Conservation (phyloP, 2,797 vertebrate genomes). For the Chelonia mydas region DNA sequence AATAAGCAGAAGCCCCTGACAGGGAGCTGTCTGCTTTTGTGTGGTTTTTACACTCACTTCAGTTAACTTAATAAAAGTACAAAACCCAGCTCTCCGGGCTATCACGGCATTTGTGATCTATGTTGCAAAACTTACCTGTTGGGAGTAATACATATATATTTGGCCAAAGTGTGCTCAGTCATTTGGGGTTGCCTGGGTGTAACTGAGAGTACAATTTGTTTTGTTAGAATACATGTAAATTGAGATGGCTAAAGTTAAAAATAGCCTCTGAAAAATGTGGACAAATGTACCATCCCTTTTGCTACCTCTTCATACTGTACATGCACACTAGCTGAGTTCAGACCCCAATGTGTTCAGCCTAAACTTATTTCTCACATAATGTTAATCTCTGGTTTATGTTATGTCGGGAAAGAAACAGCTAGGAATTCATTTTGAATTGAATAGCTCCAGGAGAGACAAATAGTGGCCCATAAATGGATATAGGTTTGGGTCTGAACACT, state of each 20-base stretch:
- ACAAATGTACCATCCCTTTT: not conserved
- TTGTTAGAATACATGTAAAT: not conserved
- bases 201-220: not conserved
- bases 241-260: not conserved
- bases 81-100: not conserved
- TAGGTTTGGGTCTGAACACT: not conserved
- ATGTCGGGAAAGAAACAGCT: not conserved
- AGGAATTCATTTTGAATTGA: slow-evolving; percentile 7
- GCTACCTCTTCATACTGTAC: not conserved
- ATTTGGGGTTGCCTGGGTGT: not conserved
- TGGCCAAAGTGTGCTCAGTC: not conserved
- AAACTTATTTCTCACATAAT: not conserved
- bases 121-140: not conserved
- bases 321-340: not conserved
- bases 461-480: not conserved
- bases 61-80: not conserved
- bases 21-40: not conserved
- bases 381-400: not conserved
- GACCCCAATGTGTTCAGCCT: not conserved
- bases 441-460: not conserved
- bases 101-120: not conserved
- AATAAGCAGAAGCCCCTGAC: not conserved
- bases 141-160: not conserved
- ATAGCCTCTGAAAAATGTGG: not conserved
- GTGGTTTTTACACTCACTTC: not conserved